Percentiles rank a stretch among this genome's conserved stretches.
Evolutionary conservation across 2,797 vertebrate genomes (phyloP).

Genomic region (Acanthiza pusilla): DNA sequence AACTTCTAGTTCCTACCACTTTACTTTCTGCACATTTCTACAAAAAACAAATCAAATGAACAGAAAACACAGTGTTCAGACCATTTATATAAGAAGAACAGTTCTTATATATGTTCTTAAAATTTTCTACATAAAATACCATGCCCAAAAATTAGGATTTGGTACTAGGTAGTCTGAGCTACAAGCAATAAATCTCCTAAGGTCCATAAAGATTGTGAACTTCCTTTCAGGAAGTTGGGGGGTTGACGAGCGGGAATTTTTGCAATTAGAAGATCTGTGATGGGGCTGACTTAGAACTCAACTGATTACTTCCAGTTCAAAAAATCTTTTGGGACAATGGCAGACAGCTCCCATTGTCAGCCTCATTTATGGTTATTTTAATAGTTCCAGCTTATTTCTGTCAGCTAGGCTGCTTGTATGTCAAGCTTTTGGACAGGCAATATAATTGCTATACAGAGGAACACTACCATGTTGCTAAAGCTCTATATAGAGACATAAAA

Average conservation of each 20-base stretch:
- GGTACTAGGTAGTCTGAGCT: not conserved
- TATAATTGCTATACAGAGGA: slow-evolving; percentile 48
- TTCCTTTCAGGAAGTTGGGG: slow-evolving; percentile 41
- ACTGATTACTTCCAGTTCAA: slow-evolving; percentile 83
- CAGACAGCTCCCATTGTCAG: slow-evolving; percentile 80
- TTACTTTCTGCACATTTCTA: not conserved
- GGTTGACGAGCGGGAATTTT: not conserved
- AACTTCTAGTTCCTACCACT: not conserved
- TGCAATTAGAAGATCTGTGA: slow-evolving; percentile 69
- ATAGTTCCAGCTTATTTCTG: slow-evolving; percentile 72
- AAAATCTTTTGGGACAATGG: slow-evolving; percentile 81
- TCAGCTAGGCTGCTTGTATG: slow-evolving; percentile 49
- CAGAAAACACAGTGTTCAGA: not conserved
- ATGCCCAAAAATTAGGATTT: not conserved
- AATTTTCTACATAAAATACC: not conserved
- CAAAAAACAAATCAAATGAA: not conserved
- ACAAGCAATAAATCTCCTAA: not conserved
- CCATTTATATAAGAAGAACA: not conserved
- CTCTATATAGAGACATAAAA: not conserved
- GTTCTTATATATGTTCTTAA: not conserved
- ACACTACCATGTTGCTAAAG: not conserved
- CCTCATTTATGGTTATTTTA: slow-evolving; percentile 76
- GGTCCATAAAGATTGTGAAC: slow-evolving; percentile 1
- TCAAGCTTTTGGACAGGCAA: slow-evolving; percentile 46
- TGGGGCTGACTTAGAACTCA: slow-evolving; percentile 69